A percentile compares a stretch with the other conserved stretches of the same genome.
Conservation (phyloP, 2,113 vertebrate species). For the Pongo pygmaeus region DNA sequence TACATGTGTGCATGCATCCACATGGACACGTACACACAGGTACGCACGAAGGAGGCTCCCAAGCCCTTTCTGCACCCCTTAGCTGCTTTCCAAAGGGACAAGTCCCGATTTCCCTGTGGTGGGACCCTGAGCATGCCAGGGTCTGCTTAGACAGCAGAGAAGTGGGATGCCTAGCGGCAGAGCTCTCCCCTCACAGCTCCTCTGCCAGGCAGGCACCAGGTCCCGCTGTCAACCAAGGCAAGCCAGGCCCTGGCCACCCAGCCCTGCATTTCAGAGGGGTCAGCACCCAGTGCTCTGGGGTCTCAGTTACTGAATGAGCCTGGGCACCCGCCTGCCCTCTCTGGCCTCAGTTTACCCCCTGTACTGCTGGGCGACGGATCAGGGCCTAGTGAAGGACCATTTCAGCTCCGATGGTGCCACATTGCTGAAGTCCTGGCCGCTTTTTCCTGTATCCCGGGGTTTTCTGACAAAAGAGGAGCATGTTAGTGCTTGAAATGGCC, state of each 20-base stretch:
- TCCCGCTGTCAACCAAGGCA: not conserved
- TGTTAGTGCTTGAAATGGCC: constrained; percentile 18
- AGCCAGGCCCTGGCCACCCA: not conserved
- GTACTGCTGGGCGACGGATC: fast-evolving
- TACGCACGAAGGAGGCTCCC: not conserved
- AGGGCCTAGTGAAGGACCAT: not conserved
- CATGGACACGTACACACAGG: not conserved
- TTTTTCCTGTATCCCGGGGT: constrained; percentile 13
- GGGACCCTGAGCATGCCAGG: too few relatives aligned
- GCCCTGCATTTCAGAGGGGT: not conserved
- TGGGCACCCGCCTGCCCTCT: not conserved
- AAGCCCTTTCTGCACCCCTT: not conserved
- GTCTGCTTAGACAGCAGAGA: not conserved
- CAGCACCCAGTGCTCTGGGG: not conserved
- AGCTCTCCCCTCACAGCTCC: not conserved
- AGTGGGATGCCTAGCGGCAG: too few relatives aligned
- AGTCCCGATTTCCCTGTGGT: not conserved
- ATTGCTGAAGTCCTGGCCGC: not conserved
- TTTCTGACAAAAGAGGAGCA: constrained; percentile 56
- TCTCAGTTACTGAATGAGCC: too few relatives aligned
- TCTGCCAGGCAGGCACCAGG: not conserved
- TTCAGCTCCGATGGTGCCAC: not conserved
- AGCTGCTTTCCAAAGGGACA: not conserved
- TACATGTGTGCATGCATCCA: fast-evolving
- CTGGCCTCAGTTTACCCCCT: not conserved